These are phyloP conservation scores for Suncus etruscus DNA, from an alignment of 2,113 vertebrate genomes.

Conservation along the genomic window DNA sequence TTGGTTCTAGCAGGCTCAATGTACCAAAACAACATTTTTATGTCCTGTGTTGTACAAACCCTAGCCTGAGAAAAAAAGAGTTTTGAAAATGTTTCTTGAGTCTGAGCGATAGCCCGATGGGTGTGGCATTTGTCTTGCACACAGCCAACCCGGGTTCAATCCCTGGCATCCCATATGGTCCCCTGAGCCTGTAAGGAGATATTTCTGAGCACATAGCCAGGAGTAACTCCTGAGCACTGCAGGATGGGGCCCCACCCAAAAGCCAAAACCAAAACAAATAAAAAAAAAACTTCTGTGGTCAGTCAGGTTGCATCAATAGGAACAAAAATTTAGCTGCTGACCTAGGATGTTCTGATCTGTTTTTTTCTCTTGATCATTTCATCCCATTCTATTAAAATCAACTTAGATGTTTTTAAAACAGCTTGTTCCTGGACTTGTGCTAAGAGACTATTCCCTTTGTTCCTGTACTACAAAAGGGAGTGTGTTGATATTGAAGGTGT, in stretches of 20 bases:
- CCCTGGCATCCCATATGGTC: too few relatives aligned
- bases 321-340: slow-evolving; percentile 37
- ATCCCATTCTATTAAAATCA: slow-evolving; percentile 32
- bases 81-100: not conserved
- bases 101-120: too few relatives aligned
- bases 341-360: slow-evolving; percentile 4
- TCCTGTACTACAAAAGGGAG: not conserved
- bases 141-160: too few relatives aligned
- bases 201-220: too few relatives aligned
- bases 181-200: too few relatives aligned
- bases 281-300: not conserved
- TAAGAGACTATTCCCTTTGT: slow-evolving; percentile 4
- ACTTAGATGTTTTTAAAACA: not conserved
- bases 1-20: not conserved
- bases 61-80: not conserved
- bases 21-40: not conserved
- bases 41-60: slow-evolving; percentile 12
- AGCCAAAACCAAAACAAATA: too few relatives aligned
- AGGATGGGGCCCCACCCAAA: too few relatives aligned
- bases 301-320: not conserved
- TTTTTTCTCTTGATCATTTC: not conserved
- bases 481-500: not conserved
- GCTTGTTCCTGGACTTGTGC: not conserved
- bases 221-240: too few relatives aligned
- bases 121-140: too few relatives aligned